Conservation (phyloP, 2,797 vertebrate genomes). For the Myiotriccus ornatus region DNA sequence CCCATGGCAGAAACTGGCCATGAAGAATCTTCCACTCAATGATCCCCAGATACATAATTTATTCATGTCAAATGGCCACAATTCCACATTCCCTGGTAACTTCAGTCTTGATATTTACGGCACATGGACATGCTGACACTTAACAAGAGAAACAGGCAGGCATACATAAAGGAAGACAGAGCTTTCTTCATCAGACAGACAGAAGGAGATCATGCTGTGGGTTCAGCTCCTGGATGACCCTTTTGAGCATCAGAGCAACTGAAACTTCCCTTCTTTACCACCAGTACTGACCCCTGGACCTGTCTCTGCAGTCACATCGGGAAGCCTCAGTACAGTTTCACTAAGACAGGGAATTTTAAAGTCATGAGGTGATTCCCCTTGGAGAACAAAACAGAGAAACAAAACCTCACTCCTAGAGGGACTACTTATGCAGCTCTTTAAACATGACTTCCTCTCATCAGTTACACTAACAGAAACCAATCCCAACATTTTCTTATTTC, state of each 20-base stretch:
- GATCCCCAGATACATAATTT: neutral
- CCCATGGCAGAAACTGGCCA: neutral
- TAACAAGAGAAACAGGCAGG: neutral
- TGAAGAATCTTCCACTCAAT: neutral
- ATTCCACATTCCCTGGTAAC: neutral
- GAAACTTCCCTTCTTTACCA: neutral
- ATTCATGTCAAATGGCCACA: neutral
- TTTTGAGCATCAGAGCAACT: neutral
- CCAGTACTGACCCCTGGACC: neutral
- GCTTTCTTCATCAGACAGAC: neutral
- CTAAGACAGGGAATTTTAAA: neutral
- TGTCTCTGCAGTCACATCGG: neutral
- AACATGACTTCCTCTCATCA: neutral
- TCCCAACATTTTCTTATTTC: neutral
- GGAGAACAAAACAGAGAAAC: neutral
- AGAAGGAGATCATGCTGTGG: neutral
- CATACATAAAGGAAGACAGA: neutral
- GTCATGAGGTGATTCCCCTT: neutral
- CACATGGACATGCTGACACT: neutral
- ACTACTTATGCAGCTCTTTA: neutral
- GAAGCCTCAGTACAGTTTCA: neutral
- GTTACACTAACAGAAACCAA: neutral
- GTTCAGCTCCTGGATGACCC: neutral
- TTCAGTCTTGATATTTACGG: neutral
- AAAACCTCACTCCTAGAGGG: neutral